Evolutionary conservation across 2,797 vertebrate genomes (phyloP).

Genomic region (Peromyscus attwateri): DNA sequence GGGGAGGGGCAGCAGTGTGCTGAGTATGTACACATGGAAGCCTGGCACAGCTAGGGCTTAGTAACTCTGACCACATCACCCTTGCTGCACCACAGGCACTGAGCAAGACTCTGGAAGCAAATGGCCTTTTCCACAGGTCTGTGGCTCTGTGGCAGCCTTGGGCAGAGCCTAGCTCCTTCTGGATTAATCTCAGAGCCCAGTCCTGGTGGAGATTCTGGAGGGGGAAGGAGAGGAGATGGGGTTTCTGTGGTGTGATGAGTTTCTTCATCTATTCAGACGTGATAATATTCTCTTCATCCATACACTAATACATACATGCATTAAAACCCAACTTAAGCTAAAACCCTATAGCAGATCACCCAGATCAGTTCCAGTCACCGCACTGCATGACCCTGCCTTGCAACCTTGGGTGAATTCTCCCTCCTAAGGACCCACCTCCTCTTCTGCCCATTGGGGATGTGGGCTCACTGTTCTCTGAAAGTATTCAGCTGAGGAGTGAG

Average conservation of each 20-base stretch:
- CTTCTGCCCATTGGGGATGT: background rate
- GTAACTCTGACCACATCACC: background rate
- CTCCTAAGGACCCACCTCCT: background rate
- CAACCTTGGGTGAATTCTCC: background rate
- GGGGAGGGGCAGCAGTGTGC: background rate
- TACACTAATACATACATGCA: too few species aligned
- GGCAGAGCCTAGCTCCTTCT: background rate
- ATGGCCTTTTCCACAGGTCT: background rate
- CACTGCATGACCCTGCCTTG: background rate
- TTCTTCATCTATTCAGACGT: background rate
- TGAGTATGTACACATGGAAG: background rate
- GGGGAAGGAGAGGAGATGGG: background rate
- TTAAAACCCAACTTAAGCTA: background rate
- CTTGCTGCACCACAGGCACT: background rate
- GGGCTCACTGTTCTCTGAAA: background rate
- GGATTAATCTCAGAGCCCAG: background rate
- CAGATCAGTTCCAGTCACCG: background rate
- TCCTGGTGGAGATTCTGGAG: background rate
- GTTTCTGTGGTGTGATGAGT: background rate
- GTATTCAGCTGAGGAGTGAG: background rate
- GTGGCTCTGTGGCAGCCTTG: background rate
- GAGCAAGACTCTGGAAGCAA: background rate
- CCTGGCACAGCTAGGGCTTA: background rate
- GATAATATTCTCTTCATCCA: background rate
- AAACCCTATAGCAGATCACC: background rate